A percentile compares a stretch with the other conserved stretches of the same genome.
These are phyloP conservation scores for Oxycera nigricornis DNA, from an alignment of 2,888 invertebrate species.

Conservation along the genomic window DNA sequence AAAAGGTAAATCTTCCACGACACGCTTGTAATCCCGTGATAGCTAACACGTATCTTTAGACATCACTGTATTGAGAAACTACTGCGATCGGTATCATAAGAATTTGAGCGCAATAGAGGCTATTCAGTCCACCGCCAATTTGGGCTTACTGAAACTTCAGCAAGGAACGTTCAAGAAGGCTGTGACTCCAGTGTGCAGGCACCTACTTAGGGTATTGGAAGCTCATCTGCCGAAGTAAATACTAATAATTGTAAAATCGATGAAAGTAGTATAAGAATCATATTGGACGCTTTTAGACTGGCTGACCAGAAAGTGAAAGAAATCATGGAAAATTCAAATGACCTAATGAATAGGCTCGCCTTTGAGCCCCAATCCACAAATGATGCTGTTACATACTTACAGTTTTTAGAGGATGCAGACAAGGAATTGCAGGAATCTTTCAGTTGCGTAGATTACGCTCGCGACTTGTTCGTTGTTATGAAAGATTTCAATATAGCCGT, in stretches of 20 bases:
- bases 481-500: conserved; percentile 79
- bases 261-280: background rate
- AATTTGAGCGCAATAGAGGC: conserved; percentile 74
- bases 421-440: conserved; percentile 74
- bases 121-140: conserved; percentile 70
- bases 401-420: conserved; percentile 68
- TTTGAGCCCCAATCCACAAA: conserved; percentile 73
- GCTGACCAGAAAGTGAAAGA: conserved; percentile 67
- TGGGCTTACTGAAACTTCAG: conserved; percentile 78
- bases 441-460: conserved; percentile 76
- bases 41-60: conserved; percentile 56
- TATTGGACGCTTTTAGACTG: conserved; percentile 62
- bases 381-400: conserved; percentile 69
- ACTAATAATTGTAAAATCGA: conserved; percentile 4
- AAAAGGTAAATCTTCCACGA: conserved; percentile 57
- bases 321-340: conserved; percentile 59
- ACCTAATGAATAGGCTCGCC: conserved; percentile 70
- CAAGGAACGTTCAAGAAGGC: conserved; percentile 74
- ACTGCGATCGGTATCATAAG: conserved; percentile 72
- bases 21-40: background rate
- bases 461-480: conserved; percentile 84
- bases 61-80: conserved; percentile 69
- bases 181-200: conserved; percentile 74
- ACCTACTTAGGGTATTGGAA: conserved; percentile 72
- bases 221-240: conserved; percentile 71